Base-by-base conservation (phyloP, 2,113 vertebrate species). In the Puntigrus tetrazona region DNA sequence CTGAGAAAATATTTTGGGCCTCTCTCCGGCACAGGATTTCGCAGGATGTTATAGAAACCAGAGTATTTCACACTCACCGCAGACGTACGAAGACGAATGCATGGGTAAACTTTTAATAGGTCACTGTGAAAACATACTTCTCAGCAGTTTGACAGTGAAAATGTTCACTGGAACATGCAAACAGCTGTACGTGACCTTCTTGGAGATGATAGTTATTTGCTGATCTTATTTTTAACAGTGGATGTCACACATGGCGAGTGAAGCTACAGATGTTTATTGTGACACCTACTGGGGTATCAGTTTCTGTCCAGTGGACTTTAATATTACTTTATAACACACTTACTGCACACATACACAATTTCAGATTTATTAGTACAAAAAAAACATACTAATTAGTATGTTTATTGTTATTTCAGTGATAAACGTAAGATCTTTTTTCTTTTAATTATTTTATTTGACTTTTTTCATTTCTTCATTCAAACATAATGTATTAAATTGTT, bases 81-180 rank as follows among this genome's bases (percentile, higher is more conserved):
- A 61, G 27, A 81, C 5, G 43, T 50, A 81, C 18, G 3, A 69
- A 78, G 34, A 78, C 31, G 29, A 36, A 78, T 78, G 52, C 75
- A 38, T 5, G 31, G 52, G 50, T 78, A 38, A 38, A 57, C 29
- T 81, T 81, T 69, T 52, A 52, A 50, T 81, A 81, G 61, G 63
- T 34, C 41, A n/a, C 59, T 67, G 78, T 50, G 61, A 81, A 69
- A 65, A 34, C 43, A 47, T 81, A 47, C 61, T 67, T 69, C 78
- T 47, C 63, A 22, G 78, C 38, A 29, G 63, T 69, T 36, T 81
- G 43, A 81, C 78, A 50, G 78, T 14, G 43, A 22, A 69, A 47
- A 69, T 81, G 43, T 81, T 81, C 61, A 50, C 78, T 67, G 27
- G 41, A 22, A 50, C 61, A 50, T 81, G 61, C 61, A 81, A 81